Evolutionary conservation across 2,113 vertebrate species (phyloP).

Genomic region (Bagarius yarrelli): DNA sequence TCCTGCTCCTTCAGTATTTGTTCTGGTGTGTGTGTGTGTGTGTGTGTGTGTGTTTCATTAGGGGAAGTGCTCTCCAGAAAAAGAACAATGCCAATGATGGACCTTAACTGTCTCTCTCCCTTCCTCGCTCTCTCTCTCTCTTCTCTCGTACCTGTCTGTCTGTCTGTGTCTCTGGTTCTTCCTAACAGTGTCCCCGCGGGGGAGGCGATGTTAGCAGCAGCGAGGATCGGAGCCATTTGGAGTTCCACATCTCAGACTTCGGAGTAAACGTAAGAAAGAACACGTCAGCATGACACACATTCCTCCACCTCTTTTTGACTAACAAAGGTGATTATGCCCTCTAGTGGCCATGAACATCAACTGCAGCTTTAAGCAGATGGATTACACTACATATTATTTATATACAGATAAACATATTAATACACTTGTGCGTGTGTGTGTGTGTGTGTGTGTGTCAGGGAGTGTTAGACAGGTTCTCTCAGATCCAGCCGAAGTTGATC

Average conservation of each 20-base stretch:
- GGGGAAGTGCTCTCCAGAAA: conserved; percentile 1
- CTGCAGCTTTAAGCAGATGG: too few relatives aligned
- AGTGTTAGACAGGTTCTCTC: conserved; percentile 92
- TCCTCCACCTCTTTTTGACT: too few relatives aligned
- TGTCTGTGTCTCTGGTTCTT: conserved; percentile 74
- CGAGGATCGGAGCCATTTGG: conserved; percentile 93
- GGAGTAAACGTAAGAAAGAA: conserved; percentile 85
- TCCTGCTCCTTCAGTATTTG: background rate
- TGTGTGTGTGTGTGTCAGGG: conserved; percentile 70
- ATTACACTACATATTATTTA: too few relatives aligned
- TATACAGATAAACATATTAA: too few relatives aligned
- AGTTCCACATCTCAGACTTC: conserved; percentile 92
- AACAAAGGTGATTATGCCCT: background rate
- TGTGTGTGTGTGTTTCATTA: conserved; percentile 7
- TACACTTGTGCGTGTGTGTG: conserved; percentile 38
- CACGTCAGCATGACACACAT: too few relatives aligned
- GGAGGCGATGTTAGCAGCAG: conserved; percentile 90
- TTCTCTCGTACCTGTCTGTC: background rate
- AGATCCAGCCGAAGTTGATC: conserved; percentile 93
- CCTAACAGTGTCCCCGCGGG: conserved; percentile 85
- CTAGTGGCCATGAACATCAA: background rate
- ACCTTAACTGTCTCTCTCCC: background rate
- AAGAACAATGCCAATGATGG: background rate
- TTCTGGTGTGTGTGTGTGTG: background rate
- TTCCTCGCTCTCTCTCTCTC: background rate